Base-by-base conservation (phyloP, 2,888 invertebrate genomes). In the Scaptomyza flava region DNA sequence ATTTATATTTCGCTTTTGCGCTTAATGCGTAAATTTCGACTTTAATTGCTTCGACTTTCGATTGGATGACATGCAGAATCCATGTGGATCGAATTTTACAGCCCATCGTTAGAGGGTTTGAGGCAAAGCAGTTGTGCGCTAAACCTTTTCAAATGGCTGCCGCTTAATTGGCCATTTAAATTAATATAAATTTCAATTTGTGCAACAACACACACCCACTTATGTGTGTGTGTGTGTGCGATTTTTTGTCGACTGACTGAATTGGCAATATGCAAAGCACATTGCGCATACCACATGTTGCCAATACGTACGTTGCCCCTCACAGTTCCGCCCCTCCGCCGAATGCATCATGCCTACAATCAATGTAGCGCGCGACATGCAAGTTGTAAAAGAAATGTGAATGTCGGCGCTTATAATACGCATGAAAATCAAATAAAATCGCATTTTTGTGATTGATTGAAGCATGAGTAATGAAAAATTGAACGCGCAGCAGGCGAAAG, bases 401-500 rank as follows among this genome's bases (percentile, higher is more conserved):
- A 73, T 84, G 86, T 88, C 87, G 73, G 72, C 81, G 87, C 78
- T 86, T 77, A 81, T 83, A 86, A 84, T 80, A 88, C 88, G 87
- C 88, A 83, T 85, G 78, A 86, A 87, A 88, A 86, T 86, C 84
- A 86, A 88, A 84, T 88, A 83, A 86, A 88, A 88, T 87, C 83
- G 84, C 76, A 85, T 84, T 85, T 89, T 81, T 83, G 79, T 89
- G 87, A 88, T 88, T 89, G 87, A 88, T 89, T 89, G 87, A 89
- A 89, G 89, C 87, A 81, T 89, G 83, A 89, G 82, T 82, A 89
- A 89, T 88, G 79, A 79, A 80, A 89, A 89, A 87, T 87, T 87
- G 82, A 82, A 74, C 67, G 87, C 77, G 64, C 70, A 68, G 75
- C 71, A 66, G 64, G 51, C 63, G 73, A 70, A 73, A 79, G 73